Conservation (phyloP, 2,113 vertebrate genomes). For the Sitta europaea region DNA sequence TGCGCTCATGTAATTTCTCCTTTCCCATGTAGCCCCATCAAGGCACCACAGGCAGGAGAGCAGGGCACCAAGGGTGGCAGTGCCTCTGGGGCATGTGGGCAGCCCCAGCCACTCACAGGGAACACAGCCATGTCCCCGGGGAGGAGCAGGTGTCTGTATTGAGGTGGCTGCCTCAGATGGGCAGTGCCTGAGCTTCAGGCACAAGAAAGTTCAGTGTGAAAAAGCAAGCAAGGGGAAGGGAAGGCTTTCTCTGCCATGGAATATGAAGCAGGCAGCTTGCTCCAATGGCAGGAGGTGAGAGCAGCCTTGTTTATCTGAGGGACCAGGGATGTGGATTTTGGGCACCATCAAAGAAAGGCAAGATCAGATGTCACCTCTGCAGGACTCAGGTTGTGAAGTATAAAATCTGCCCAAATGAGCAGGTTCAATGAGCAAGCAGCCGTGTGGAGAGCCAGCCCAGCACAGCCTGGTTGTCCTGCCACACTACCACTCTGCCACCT, state of each 20-base stretch:
- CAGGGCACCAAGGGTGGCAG: background rate
- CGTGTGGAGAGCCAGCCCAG: accelerated
- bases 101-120: background rate
- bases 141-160: background rate
- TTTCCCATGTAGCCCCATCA: background rate
- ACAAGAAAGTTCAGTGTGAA: background rate
- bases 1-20: accelerated
- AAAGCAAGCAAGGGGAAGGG: background rate
- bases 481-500: background rate
- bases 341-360: background rate
- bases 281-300: background rate
- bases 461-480: background rate
- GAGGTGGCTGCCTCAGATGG: background rate
- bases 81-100: background rate
- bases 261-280: background rate
- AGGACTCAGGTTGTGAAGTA: background rate
- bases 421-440: background rate
- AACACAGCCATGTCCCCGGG: background rate
- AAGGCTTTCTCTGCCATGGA: background rate
- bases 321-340: background rate
- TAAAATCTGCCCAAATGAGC: background rate
- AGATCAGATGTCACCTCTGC: background rate
- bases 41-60: background rate
- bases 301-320: background rate
- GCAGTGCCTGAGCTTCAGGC: background rate